A percentile compares a stretch with the other conserved stretches of the same genome.
Evolutionary conservation across 2,888 invertebrate genomes (phyloP).

Genomic region (Sminthurinus aureus): DNA sequence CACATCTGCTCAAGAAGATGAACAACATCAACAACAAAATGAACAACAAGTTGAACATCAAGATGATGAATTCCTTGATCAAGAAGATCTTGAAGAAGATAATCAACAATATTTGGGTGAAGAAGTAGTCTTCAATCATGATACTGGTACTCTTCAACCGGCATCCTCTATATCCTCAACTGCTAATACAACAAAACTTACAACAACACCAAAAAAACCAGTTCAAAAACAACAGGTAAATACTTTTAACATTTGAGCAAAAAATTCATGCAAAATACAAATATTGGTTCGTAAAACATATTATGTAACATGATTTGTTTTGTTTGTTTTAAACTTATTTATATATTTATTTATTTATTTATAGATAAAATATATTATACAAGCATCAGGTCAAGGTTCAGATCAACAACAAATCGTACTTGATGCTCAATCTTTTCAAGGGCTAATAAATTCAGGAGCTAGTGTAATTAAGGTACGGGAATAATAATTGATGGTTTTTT

Average conservation of each 20-base stretch:
- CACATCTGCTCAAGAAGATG: slow-evolving; percentile 20
- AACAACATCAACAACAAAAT: too few relatives aligned
- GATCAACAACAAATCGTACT: slow-evolving; percentile 55
- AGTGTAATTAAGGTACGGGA: slow-evolving; percentile 38
- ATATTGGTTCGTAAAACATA: neutral
- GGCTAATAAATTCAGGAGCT: slow-evolving; percentile 57
- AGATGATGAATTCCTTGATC: slow-evolving; percentile 26
- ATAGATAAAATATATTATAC: slow-evolving; percentile 53
- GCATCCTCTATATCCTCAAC: slow-evolving; percentile 39
- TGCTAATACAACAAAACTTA: slow-evolving; percentile 28
- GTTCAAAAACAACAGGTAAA: slow-evolving; percentile 17
- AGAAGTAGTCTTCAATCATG: slow-evolving; percentile 57
- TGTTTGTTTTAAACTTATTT: neutral
- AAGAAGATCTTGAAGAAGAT: slow-evolving; percentile 38
- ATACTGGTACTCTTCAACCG: slow-evolving; percentile 57
- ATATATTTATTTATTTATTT: neutral
- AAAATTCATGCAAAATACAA: neutral
- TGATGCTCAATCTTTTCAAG: slow-evolving; percentile 56
- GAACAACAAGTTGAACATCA: too few relatives aligned
- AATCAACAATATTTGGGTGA: slow-evolving; percentile 54
- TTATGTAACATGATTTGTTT: neutral
- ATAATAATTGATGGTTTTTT: too few relatives aligned
- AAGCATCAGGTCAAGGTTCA: slow-evolving; percentile 44
- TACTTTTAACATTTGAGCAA: neutral
- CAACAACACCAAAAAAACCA: slow-evolving; percentile 12